These are phyloP conservation scores for Tautogolabrus adspersus DNA, from an alignment of 2,113 vertebrate species.

Conservation along the genomic window DNA sequence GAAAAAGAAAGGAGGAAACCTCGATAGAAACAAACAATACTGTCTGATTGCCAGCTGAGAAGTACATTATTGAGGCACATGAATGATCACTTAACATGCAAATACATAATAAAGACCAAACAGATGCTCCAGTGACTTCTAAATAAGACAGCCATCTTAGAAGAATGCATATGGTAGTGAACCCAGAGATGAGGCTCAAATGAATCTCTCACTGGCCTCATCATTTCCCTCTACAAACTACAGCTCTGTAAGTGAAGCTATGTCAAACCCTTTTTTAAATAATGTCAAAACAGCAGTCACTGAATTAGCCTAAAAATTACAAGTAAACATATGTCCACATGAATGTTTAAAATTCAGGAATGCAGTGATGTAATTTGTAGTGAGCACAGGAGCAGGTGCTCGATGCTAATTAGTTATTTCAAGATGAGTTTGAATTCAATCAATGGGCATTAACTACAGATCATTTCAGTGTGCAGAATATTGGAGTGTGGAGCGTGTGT, in stretches of 20 bases:
- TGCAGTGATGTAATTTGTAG: constrained; percentile 41
- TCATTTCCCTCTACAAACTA: constrained; percentile 25
- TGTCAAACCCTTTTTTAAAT: constrained; percentile 49
- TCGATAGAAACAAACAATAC: not conserved
- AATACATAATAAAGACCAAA: constrained; percentile 1
- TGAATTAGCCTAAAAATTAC: constrained; percentile 21
- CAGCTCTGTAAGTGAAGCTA: constrained; percentile 33
- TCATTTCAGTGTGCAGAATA: constrained; percentile 31
- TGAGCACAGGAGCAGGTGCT: constrained; percentile 25
- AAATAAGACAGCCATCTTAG: not conserved
- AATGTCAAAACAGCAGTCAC: constrained; percentile 38
- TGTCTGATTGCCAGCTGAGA: constrained; percentile 1
- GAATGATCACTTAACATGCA: not conserved
- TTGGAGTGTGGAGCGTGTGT: constrained; percentile 4
- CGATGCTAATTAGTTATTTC: constrained; percentile 44
- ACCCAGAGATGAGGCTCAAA: not conserved
- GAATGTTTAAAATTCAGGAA: constrained; percentile 46
- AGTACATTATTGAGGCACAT: not conserved
- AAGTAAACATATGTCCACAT: constrained; percentile 37
- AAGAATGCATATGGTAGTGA: not conserved
- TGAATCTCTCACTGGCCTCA: not conserved
- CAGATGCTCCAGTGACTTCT: constrained; percentile 7
- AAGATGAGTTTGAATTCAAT: constrained; percentile 40
- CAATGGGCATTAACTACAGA: constrained; percentile 33
- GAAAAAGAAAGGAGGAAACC: not conserved